Base-by-base conservation (phyloP, 2,888 invertebrate genomes). In the Acanthococcus lagerstroemiae region DNA sequence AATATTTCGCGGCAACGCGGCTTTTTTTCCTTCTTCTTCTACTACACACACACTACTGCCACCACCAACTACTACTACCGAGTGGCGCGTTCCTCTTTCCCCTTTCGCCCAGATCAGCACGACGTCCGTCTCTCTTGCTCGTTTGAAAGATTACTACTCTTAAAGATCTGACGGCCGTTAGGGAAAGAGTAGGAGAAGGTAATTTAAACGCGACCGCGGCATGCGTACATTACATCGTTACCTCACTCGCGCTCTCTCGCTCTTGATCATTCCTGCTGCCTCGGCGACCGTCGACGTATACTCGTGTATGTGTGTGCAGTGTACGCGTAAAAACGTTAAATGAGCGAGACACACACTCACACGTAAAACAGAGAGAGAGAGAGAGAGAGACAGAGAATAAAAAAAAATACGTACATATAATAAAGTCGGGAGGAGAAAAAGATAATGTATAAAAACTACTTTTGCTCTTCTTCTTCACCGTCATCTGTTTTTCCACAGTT, bases 1-100 rank as follows among this genome's bases (percentile, higher is more conserved):
- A 55, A 55, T 55, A 55, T 55, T 55, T 55, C 55, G 55, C 55
- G 55, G 55, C 55, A 55, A 55, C 55, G 55, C 55, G 55, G 55
- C 55, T 55, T 30, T 26, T 30, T 55, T 30, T n/a, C 27, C n/a
- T 6, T 19, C 15, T 52, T 19, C 22, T 52, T 52, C 21, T 45
- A n/a, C n/a, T n/a, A n/a, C n/a, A n/a, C n/a, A n/a, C n/a, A n/a
- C n/a, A n/a, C n/a, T n/a, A n/a, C n/a, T n/a, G n/a, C n/a, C n/a
- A n/a, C n/a, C n/a, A n/a, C n/a, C n/a, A n/a, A n/a, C n/a, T n/a
- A n/a, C n/a, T n/a, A n/a, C n/a, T n/a, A n/a, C n/a, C n/a, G n/a
- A n/a, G n/a, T n/a, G n/a, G n/a, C n/a, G n/a, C n/a, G n/a, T n/a
- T 15, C 4, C 15, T 45, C 19, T 45, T 45, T 45, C 37, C 15